A percentile compares a stretch with the other conserved stretches of the same genome.
These are phyloP conservation scores for Enteromius argenteus DNA, from an alignment of 2,797 vertebrate genomes.

Conservation along the genomic window DNA sequence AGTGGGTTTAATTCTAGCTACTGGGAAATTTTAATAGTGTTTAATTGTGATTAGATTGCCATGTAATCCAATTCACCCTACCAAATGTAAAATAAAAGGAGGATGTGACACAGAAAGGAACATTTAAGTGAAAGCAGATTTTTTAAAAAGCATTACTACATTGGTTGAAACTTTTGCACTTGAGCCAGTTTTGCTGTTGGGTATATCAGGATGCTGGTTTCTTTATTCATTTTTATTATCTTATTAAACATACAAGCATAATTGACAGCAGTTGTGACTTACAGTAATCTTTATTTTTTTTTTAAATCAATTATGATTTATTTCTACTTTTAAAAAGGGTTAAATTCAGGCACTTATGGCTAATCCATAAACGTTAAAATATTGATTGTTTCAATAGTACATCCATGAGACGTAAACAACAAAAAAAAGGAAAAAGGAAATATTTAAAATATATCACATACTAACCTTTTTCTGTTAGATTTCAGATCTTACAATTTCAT, in stretches of 20 bases:
- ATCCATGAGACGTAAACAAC: not conserved
- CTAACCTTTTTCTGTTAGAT: not conserved
- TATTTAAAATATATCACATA: not conserved
- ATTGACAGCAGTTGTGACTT: not conserved
- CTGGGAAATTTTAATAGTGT: conserved; percentile 30
- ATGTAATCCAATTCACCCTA: not conserved
- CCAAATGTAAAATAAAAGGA: not conserved
- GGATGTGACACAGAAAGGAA: not conserved
- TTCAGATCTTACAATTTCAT: not conserved
- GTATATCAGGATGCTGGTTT: not conserved
- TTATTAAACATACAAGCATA: not conserved
- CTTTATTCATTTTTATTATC: no score
- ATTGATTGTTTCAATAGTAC: not conserved
- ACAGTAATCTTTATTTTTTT: no score
- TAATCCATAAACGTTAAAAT: not conserved
- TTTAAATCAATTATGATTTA: not conserved
- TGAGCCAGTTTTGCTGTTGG: not conserved
- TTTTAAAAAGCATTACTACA: not conserved
- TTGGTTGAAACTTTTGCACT: not conserved
- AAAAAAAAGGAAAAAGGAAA: not conserved
- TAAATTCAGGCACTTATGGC: no score
- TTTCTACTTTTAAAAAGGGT: not conserved
- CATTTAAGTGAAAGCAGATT: conserved; percentile 1
- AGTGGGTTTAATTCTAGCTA: conserved; percentile 43
- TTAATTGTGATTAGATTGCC: conserved; percentile 18